Evolutionary conservation across 1,140 invertebrate genomes (phyloP).

Genomic region (Daktulosphaira vitifoliae): DNA sequence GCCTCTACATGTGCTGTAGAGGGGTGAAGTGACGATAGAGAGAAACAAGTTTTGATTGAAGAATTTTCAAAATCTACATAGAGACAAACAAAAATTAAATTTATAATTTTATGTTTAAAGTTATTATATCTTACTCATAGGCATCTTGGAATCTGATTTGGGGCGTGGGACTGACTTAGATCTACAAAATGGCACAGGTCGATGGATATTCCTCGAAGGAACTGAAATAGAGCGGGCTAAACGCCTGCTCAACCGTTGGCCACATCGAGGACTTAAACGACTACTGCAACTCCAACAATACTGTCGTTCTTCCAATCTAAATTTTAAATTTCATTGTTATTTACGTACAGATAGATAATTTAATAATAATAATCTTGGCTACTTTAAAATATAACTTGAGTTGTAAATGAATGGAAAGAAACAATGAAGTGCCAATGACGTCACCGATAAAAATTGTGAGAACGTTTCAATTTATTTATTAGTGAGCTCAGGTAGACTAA

Average conservation of each 20-base stretch:
- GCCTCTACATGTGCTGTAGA: slow-evolving; percentile 47
- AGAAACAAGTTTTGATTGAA: slow-evolving; percentile 49
- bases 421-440: too few species aligned
- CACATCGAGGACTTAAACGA: slow-evolving; percentile 19
- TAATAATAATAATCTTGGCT: too few species aligned
- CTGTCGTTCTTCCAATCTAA: slow-evolving; percentile 22
- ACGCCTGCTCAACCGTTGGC: slow-evolving; percentile 20
- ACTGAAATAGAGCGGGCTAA: slow-evolving; percentile 21
- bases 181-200: slow-evolving; percentile 21
- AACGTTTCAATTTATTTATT: too few species aligned
- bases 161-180: slow-evolving; percentile 28
- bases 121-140: slow-evolving; percentile 2
- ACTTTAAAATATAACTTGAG: too few species aligned
- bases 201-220: slow-evolving; percentile 2
- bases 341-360: too few species aligned
- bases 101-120: not conserved
- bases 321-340: not conserved
- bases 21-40: slow-evolving; percentile 49
- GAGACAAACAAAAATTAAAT: slow-evolving; percentile 32
- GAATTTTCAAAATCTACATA: slow-evolving; percentile 43
- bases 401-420: too few species aligned
- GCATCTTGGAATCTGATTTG: slow-evolving; percentile 17
- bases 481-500: too few species aligned
- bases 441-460: too few species aligned
- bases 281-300: slow-evolving; percentile 28